Percentiles rank a stretch among this genome's conserved stretches.
Conservation (phyloP, 2,888 invertebrate genomes). For the Meandrusa payeni region DNA sequence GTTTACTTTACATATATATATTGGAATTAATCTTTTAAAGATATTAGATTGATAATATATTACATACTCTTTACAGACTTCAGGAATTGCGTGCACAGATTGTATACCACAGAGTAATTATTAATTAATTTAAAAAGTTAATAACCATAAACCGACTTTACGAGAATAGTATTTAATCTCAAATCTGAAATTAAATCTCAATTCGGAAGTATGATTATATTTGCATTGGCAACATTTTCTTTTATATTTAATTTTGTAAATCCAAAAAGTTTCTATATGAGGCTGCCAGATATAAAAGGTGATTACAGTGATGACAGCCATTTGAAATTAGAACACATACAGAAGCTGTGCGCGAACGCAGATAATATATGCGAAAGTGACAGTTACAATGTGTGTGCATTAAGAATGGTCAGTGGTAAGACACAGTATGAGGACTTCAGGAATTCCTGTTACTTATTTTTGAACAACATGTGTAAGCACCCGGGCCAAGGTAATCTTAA, state of each 20-base stretch:
- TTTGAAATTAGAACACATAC: slow-evolving; percentile 36
- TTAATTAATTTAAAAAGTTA: slow-evolving; percentile 33
- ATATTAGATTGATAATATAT: too few relatives aligned
- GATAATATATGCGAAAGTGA: slow-evolving; percentile 37
- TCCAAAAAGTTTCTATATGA: slow-evolving; percentile 14
- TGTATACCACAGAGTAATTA: too few relatives aligned
- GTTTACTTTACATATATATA: too few relatives aligned
- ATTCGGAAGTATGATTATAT: not conserved
- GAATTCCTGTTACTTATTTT: slow-evolving; percentile 52
- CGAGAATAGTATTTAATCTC: too few relatives aligned
- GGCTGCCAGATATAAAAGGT: slow-evolving; percentile 1
- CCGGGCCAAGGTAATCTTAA: slow-evolving; percentile 43
- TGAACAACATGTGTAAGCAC: slow-evolving; percentile 55
- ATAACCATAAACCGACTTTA: not conserved
- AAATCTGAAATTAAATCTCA: not conserved
- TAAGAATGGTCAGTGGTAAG: slow-evolving; percentile 30
- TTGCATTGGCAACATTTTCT: not conserved
- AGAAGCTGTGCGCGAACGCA: slow-evolving; percentile 36
- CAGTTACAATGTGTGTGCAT: slow-evolving; percentile 39
- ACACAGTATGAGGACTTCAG: slow-evolving; percentile 41
- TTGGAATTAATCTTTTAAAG: too few relatives aligned
- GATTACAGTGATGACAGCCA: slow-evolving; percentile 26
- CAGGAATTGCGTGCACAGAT: too few relatives aligned
- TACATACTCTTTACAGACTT: too few relatives aligned
- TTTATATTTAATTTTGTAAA: slow-evolving; percentile 12